phyloP scores from a whole-genome alignment of 2,113 vertebrate genomes.

The Paracanthobrama guichenoti region DNA sequence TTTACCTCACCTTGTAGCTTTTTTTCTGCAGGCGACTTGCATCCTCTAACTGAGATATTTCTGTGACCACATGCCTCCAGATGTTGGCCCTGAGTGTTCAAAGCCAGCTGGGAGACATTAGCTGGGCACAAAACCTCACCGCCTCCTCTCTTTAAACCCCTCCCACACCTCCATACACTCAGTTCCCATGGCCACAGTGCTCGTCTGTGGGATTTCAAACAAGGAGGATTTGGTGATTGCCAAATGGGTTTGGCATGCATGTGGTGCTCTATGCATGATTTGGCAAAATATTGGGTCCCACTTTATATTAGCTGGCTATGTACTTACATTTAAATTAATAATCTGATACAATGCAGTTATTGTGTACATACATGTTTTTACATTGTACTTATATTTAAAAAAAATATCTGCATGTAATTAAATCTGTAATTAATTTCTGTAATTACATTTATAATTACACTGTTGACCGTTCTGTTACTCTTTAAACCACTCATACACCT shows the following conservation, averaged over 20 bases:
- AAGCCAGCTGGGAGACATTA: constrained; percentile 72
- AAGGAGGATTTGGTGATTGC: background rate
- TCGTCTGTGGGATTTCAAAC: background rate
- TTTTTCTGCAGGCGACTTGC: constrained; percentile 22
- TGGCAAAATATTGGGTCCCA: background rate
- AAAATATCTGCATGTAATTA: too few species aligned
- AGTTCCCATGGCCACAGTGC: constrained; percentile 19
- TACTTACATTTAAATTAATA: too few species aligned
- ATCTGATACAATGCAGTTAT: too few species aligned
- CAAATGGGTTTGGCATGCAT: background rate
- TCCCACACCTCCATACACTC: constrained; percentile 12
- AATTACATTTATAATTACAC: too few species aligned
- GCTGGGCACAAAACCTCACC: constrained; percentile 20
- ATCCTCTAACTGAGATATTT: constrained; percentile 22
- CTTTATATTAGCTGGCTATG: too few species aligned
- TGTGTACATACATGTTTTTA: too few species aligned
- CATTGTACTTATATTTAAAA: too few species aligned
- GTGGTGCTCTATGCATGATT: background rate
- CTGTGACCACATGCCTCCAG: constrained; percentile 38
- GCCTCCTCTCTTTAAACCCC: constrained; percentile 17
- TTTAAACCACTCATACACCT: too few species aligned
- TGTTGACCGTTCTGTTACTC: too few species aligned
- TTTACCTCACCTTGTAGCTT: constrained; percentile 2
- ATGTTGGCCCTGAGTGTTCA: constrained; percentile 49
- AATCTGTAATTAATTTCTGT: too few species aligned